Evolutionary conservation across 2,888 invertebrate genomes (phyloP), one percentile per base, ranked within the genome.

Genomic region (Margaritifera margaritifera): DNA sequence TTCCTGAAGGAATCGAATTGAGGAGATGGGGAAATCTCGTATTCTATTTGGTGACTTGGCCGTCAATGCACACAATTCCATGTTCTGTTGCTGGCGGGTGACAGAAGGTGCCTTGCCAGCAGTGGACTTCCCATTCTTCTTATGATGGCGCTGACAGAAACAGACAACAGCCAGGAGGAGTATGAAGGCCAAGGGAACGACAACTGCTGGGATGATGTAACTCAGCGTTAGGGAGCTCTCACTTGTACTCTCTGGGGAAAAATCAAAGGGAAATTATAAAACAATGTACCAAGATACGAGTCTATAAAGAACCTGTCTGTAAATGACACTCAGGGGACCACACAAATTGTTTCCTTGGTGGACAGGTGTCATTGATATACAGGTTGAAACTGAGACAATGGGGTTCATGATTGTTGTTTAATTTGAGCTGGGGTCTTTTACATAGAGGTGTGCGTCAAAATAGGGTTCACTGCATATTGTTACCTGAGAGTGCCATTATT

Each of bases 21-120:
- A 95, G 71, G 94, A 93, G 71, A 96, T 91, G 0, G 95, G 94
- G 88, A 96, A 96, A 84, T 97, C 97, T 4, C 95, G 94, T 58
- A 96, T 94, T 82, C 94, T 91, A 4, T 93, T 88, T 79, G 77
- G 64, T 8, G 77, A 69, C 67, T 87, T 86, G 20, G 84, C 81
- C 57, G 85, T 86, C 18, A 86, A 76, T 52, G 88, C 83, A 71
- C 84, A 82, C 68, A 86, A 78, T 75, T 88, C 87, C 80, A 85
- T 80, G 76, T 69, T 79, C 78, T 72, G 83, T 75, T 72, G 78
- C 60, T 79, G 69, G 56, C 65, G 69, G 62, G 59, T 69, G 53
- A 67, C 57, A 18, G 71, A 62, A 27, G 69, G 75, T 52, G 74
- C 78, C 67, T 78, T 77, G 18, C 72, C 72, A 27, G 71, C 64